Percentiles rank a stretch among this genome's conserved stretches.
Evolutionary conservation across 53 echinoderm and acorn worm species (phyloP).

Genomic region (Hippasteria phrygiana): DNA sequence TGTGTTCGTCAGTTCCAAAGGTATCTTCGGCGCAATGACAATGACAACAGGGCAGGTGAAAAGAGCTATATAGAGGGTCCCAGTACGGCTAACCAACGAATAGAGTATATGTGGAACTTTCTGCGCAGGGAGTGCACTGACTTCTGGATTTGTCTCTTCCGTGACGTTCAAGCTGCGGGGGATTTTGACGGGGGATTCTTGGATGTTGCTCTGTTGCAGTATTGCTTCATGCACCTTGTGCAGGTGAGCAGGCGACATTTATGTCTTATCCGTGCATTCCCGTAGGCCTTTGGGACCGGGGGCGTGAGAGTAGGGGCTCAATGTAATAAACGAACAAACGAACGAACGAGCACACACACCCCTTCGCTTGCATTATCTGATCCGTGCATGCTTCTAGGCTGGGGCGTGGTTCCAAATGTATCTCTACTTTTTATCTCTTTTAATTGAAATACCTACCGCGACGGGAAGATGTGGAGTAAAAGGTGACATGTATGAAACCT

Average conservation of each 20-base stretch:
- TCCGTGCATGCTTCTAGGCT: too few species aligned
- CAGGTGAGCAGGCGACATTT: constrained; percentile 63
- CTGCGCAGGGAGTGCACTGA: constrained; percentile 50
- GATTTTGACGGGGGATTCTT: constrained; percentile 53
- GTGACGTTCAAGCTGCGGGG: constrained; percentile 30
- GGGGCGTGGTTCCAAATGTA: too few species aligned
- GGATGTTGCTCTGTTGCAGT: constrained; percentile 73
- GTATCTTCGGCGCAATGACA: constrained; percentile 26
- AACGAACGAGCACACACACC: too few species aligned
- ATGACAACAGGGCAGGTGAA: background rate
- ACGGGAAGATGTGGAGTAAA: too few species aligned
- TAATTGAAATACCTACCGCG: too few species aligned
- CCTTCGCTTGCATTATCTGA: too few species aligned
- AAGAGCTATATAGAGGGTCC: constrained; percentile 46
- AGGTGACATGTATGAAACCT: too few species aligned
- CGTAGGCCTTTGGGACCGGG: background rate
- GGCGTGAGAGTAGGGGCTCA: too few species aligned
- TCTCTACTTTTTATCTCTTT: too few species aligned
- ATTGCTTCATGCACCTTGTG: constrained; percentile 73
- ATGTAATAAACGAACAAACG: too few species aligned
- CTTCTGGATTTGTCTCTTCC: constrained; percentile 65
- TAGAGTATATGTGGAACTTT: constrained; percentile 60
- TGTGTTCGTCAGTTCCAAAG: constrained; percentile 59
- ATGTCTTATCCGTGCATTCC: background rate
- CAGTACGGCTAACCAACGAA: constrained; percentile 65